Conservation (phyloP, 2,113 vertebrate genomes). For the Greenwoodochromis staneri region DNA sequence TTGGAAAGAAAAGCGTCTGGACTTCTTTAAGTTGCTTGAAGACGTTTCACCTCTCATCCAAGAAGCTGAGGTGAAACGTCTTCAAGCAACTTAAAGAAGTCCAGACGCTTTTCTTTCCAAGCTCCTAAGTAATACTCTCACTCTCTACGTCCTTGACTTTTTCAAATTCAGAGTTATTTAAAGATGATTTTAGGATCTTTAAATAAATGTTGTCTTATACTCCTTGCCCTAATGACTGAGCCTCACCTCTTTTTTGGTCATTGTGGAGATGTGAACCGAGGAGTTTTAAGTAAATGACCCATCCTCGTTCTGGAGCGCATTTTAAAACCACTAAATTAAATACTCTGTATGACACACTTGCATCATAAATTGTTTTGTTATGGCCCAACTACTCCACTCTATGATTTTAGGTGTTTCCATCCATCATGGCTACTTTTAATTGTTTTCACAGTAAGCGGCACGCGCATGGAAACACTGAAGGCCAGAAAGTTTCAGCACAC, state of each 20-base stretch:
- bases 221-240: rapidly evolving
- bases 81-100: too few species aligned
- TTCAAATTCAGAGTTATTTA: background rate
- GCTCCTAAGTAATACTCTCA: background rate
- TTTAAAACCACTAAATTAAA: background rate
- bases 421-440: background rate
- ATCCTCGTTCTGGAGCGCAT: background rate
- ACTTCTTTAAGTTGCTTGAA: too few species aligned
- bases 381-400: background rate
- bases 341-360: background rate
- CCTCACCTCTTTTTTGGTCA: background rate
- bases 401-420: background rate
- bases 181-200: background rate
- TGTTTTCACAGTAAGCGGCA: rapidly evolving
- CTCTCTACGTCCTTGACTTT: background rate
- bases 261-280: rapidly evolving
- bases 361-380: background rate
- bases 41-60: too few species aligned
- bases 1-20: too few species aligned
- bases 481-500: background rate
- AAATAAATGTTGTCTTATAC: background rate
- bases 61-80: too few species aligned
- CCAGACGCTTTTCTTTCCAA: too few species aligned
- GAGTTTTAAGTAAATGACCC: background rate
- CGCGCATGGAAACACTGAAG: background rate